phyloP scores from a whole-genome alignment of 2,113 vertebrate species.

The Hippolais icterina region DNA sequence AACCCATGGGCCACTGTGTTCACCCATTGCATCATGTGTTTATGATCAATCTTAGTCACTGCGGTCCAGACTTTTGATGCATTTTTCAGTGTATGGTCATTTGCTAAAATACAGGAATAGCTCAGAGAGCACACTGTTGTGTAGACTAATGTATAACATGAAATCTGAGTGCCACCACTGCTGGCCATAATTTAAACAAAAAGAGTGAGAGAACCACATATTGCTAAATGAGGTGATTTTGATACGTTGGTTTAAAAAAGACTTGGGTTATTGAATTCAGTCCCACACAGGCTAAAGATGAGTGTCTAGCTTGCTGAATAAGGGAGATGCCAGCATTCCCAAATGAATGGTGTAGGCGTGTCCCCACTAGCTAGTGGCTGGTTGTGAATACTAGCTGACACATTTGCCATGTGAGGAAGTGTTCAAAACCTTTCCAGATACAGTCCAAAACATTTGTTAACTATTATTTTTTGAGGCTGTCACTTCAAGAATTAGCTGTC shows the following conservation, averaged over 20 bases:
- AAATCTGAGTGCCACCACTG: not conserved
- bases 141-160: not conserved
- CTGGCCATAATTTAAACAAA: not conserved
- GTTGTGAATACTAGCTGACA: not conserved
- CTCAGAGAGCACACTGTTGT: not conserved
- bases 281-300: not conserved
- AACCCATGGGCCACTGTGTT: not conserved
- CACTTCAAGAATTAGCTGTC: not conserved
- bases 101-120: not conserved
- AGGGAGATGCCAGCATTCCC: not conserved
- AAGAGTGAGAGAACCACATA: not conserved
- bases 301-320: not conserved
- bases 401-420: not conserved
- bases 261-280: not conserved
- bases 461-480: not conserved
- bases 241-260: not conserved
- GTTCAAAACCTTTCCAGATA: not conserved
- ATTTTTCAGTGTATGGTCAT: not conserved
- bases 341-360: not conserved
- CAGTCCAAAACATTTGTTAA: not conserved
- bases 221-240: constrained; percentile 21
- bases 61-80: not conserved
- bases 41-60: not conserved
- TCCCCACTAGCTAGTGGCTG: not conserved
- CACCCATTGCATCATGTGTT: not conserved